These are phyloP conservation scores for Acropternis orthonyx DNA, from an alignment of 2,797 vertebrate genomes.

Conservation along the genomic window DNA sequence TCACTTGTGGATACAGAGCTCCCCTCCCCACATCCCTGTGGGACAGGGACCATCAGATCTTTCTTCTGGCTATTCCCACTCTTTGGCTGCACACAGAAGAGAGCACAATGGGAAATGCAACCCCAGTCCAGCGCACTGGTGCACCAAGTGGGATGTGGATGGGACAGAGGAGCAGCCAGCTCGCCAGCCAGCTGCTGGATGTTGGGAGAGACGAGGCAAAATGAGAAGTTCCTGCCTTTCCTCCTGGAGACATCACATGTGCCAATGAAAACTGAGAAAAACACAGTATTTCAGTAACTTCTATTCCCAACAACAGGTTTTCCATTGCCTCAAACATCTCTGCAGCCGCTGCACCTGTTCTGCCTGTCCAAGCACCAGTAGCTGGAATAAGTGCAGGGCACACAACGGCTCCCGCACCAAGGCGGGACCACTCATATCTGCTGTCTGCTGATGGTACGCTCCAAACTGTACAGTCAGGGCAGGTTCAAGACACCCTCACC, in stretches of 20 bases:
- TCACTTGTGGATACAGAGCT: fast-evolving
- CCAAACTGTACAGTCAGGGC: background rate
- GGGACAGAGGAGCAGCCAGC: background rate
- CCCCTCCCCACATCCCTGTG: fast-evolving
- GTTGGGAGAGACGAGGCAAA: background rate
- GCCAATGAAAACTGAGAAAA: constrained; percentile 16
- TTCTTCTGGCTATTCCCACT: background rate
- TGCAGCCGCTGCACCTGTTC: background rate
- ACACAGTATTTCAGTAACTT: background rate
- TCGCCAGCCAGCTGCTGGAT: background rate
- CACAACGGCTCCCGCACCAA: fast-evolving
- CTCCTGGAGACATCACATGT: background rate
- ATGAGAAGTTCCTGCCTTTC: background rate
- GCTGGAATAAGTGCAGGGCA: background rate
- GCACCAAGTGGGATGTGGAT: background rate
- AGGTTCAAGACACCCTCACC: background rate
- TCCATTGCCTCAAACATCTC: background rate
- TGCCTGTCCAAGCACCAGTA: background rate
- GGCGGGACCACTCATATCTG: fast-evolving
- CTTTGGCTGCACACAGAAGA: background rate
- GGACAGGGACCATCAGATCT: background rate
- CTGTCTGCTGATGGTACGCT: background rate
- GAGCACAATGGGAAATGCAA: background rate
- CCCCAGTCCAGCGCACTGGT: background rate
- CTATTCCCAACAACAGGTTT: background rate